Conservation (phyloP, 2,797 vertebrate genomes). For the Acanthurus tractus region DNA sequence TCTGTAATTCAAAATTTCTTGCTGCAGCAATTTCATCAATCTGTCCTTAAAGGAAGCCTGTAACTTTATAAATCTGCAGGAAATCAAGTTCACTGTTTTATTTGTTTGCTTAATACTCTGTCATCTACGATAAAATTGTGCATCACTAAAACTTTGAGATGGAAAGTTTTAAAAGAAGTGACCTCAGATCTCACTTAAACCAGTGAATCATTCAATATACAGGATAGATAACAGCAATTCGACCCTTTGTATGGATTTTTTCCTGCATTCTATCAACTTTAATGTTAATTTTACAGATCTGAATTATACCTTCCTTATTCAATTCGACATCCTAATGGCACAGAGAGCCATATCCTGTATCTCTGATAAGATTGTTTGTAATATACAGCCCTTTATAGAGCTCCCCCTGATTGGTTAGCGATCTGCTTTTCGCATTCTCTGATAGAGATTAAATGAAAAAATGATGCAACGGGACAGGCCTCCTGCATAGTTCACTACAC, state of each 20-base stretch:
- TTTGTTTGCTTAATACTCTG: not conserved
- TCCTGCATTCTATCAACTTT: conserved; percentile 19
- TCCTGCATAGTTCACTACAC: conserved; percentile 20
- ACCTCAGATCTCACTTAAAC: conserved; percentile 33
- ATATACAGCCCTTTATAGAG: conserved; percentile 17
- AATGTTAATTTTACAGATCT: conserved; percentile 35
- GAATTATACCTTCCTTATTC: conserved; percentile 42
- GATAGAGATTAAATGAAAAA: conserved; percentile 55
- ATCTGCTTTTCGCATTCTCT: conserved; percentile 48
- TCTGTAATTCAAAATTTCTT: not conserved
- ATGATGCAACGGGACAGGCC: conserved; percentile 51
- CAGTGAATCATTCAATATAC: conserved; percentile 32
- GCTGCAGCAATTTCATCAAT: not conserved
- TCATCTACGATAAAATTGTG: conserved; percentile 35
- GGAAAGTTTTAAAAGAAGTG: conserved; percentile 37
- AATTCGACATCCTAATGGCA: conserved; percentile 45
- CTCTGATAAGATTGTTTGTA: conserved; percentile 40
- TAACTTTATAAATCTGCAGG: conserved; percentile 9
- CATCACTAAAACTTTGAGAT: conserved; percentile 17
- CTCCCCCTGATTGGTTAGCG: conserved; percentile 23
- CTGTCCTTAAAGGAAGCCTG: not conserved
- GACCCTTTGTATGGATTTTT: conserved; percentile 29
- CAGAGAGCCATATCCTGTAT: conserved; percentile 30
- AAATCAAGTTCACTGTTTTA: conserved; percentile 1
- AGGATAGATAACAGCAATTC: conserved; percentile 36